A percentile compares a stretch with the other conserved stretches of the same genome.
phyloP scores from a whole-genome alignment of 2,797 vertebrate genomes.

The Cossypha polioptera region DNA sequence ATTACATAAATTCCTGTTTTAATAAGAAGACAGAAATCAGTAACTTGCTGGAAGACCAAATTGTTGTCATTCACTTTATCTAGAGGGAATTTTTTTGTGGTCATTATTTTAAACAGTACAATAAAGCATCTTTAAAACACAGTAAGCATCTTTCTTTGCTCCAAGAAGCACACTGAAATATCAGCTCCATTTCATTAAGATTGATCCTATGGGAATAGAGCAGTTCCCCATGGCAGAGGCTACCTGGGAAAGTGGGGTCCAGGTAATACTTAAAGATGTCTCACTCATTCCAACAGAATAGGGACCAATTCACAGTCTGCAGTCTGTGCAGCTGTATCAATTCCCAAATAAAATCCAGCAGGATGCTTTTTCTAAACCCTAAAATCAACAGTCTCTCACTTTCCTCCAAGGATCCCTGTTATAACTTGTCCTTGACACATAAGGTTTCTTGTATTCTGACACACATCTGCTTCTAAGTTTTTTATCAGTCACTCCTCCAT shows the following conservation, averaged over 20 bases:
- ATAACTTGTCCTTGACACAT: neutral
- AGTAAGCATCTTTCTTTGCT: neutral
- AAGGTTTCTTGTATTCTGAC: constrained; percentile 4
- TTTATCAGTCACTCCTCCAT: constrained; percentile 25
- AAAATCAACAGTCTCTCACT: constrained; percentile 13
- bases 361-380: neutral
- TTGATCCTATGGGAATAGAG: neutral
- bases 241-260: neutral
- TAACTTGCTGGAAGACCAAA: neutral
- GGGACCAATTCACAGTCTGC: neutral
- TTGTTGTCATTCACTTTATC: neutral
- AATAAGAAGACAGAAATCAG: neutral
- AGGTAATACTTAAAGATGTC: neutral
- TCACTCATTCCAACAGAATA: neutral
- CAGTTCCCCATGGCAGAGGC: neutral
- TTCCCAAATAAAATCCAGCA: neutral
- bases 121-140: neutral
- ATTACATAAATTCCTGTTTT: neutral
- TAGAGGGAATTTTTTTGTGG: neutral
- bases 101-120: neutral
- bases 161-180: neutral
- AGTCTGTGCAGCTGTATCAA: neutral
- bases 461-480: constrained; percentile 27
- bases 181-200: neutral
- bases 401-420: neutral